These are phyloP conservation scores for Entomobrya proxima DNA, from an alignment of 2,888 invertebrate species.

Conservation along the genomic window DNA sequence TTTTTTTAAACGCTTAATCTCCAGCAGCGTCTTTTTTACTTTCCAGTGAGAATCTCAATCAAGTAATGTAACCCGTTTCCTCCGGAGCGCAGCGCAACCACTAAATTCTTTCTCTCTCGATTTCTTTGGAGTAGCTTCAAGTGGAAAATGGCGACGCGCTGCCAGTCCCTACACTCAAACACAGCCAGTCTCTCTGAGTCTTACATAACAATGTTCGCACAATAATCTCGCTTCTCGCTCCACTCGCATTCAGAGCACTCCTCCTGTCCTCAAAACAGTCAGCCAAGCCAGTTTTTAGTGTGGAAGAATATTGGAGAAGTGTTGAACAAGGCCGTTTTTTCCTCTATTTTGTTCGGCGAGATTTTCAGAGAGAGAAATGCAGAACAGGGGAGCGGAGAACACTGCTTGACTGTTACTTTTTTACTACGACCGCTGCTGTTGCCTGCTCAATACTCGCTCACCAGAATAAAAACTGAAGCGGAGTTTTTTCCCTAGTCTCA, in stretches of 20 bases:
- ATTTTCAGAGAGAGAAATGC: too few relatives aligned
- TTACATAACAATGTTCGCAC: slow-evolving; percentile 19
- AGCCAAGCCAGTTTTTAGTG: too few relatives aligned
- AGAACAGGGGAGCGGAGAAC: too few relatives aligned
- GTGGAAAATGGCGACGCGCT: slow-evolving; percentile 68
- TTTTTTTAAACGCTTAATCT: too few relatives aligned
- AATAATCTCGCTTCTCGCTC: not conserved
- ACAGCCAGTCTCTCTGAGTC: not conserved
- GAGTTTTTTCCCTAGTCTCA: too few relatives aligned
- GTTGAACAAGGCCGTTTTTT: slow-evolving; percentile 61
- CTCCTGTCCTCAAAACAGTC: too few relatives aligned
- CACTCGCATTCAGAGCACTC: slow-evolving; percentile 28
- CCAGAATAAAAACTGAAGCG: too few relatives aligned
- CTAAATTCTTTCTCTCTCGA: slow-evolving; percentile 14
- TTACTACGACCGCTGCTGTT: not conserved
- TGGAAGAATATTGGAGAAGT: slow-evolving; percentile 42
- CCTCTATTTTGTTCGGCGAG: slow-evolving; percentile 59
- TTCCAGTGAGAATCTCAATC: too few relatives aligned
- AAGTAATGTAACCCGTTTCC: too few relatives aligned
- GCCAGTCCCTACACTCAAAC: slow-evolving; percentile 33
- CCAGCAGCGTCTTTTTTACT: too few relatives aligned
- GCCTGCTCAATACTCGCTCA: too few relatives aligned
- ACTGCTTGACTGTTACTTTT: not conserved
- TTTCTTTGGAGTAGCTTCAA: slow-evolving; percentile 59
- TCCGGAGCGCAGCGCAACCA: too few relatives aligned